phyloP scores from a whole-genome alignment of 2,113 vertebrate species.

The Panurus biarmicus region DNA sequence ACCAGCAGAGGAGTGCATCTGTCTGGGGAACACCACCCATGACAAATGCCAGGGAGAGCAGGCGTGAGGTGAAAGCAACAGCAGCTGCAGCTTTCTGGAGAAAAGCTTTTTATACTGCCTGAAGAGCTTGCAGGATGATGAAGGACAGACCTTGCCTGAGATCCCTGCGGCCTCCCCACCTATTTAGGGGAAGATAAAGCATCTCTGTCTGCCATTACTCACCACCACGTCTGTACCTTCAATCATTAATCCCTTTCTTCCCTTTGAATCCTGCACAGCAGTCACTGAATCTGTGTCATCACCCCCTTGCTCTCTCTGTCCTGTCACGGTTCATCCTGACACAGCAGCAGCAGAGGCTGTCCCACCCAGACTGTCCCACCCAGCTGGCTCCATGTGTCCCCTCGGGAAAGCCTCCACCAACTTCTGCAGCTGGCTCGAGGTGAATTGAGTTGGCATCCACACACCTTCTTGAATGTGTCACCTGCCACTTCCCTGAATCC shows the following conservation, averaged over 20 bases:
- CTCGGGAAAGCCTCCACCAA: not conserved
- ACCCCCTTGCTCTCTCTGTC: not conserved
- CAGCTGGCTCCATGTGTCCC: not conserved
- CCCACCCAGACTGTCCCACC: not conserved
- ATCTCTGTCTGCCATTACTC: not conserved
- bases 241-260: not conserved
- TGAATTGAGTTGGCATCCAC: not conserved
- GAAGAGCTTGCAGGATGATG: not conserved
- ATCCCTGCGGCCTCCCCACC: not conserved
- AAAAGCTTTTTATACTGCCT: not conserved
- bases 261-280: not conserved
- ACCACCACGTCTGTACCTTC: not conserved
- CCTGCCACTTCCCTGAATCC: not conserved
- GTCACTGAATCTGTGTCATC: not conserved
- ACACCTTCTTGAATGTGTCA: not conserved
- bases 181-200: not conserved
- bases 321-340: rapidly evolving
- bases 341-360: not conserved
- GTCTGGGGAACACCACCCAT: rapidly evolving
- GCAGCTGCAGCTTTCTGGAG: not conserved
- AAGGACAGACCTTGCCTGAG: not conserved
- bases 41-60: not conserved
- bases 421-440: not conserved
- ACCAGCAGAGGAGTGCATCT: not conserved
- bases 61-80: not conserved